Evolutionary conservation across 2,888 invertebrate genomes (phyloP).

Genomic region (Drosophila stalkeri): DNA sequence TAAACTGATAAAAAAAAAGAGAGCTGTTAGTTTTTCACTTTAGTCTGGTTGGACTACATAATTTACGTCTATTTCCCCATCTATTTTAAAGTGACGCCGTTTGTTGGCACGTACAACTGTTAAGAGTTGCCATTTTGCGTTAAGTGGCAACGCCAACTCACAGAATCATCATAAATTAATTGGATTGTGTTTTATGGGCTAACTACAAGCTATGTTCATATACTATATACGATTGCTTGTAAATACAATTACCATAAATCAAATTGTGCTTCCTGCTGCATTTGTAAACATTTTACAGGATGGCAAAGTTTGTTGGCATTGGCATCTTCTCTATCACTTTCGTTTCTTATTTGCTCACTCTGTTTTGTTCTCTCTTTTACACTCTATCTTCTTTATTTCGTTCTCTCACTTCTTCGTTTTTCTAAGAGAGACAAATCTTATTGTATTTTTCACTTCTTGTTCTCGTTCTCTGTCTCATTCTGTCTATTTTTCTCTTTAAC

Average conservation of each 20-base stretch:
- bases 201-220: neutral
- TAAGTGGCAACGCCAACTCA: conserved; percentile 20
- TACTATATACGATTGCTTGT: neutral
- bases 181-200: neutral
- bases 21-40: conserved; percentile 1
- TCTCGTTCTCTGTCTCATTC: no score
- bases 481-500: neutral
- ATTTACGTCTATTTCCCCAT: neutral
- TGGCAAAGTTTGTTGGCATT: neutral
- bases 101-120: neutral
- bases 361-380: no score
- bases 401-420: neutral
- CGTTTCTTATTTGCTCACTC: no score
- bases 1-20: neutral
- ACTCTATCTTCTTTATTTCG: no score
- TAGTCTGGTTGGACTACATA: neutral
- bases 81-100: conserved; percentile 1
- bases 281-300: neutral
- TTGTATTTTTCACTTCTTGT: no score
- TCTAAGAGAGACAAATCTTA: no score
- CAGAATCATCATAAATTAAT: conserved; percentile 7
- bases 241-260: neutral
- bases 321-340: no score
- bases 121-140: conserved; percentile 1
- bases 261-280: neutral